Base-by-base conservation (phyloP, 2,888 invertebrate genomes). In the Eupithecia vulgata region DNA sequence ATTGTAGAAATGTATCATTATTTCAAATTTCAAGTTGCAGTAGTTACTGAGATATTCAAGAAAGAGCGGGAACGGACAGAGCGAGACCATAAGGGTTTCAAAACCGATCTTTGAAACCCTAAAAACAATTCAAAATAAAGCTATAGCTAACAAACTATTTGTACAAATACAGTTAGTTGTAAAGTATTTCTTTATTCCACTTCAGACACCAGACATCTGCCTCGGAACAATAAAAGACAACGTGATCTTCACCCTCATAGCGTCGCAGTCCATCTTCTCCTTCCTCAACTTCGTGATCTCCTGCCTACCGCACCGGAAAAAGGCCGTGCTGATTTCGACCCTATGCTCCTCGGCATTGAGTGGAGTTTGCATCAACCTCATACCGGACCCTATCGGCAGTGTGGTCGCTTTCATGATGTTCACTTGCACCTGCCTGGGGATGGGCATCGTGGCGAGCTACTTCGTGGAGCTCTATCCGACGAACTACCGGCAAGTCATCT, bases 201-300 rank as follows among this genome's bases (percentile, higher is more conserved):
- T 25, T 12, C 90, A 94, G 94, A 78, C 82, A 1, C 84, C 87
- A 57, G 86, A 88, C 59, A 79, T 84, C 13, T 96, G 96, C 84
- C 84, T 88, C 0, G 91, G 94, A 0, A 89, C 90, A 0, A 92
- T 96, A 21, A 95, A 96, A 79, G 87, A 94, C 5, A 94, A 94
- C 72, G 95, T 96, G 0, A 96, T 97, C 76, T 85, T 95, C 69
- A 96, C 96, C 13, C 95, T 97, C 5, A 92, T 96, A n/a, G 91
- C 94, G 0, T 96, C 97, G 67, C 97, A 97, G 10, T 87, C 91
- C 0, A 91, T 95, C 40, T 96, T 96, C 78, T 91, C 96, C 0
- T 81, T 95, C 42, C 94, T 96, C 13, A 97, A 96, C 85, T 86
- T 96, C 67, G 79, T 95, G 1, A 89, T 94, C 72, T 92, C 94